Conservation (phyloP, 2,113 vertebrate genomes). For the Passer montanus region DNA sequence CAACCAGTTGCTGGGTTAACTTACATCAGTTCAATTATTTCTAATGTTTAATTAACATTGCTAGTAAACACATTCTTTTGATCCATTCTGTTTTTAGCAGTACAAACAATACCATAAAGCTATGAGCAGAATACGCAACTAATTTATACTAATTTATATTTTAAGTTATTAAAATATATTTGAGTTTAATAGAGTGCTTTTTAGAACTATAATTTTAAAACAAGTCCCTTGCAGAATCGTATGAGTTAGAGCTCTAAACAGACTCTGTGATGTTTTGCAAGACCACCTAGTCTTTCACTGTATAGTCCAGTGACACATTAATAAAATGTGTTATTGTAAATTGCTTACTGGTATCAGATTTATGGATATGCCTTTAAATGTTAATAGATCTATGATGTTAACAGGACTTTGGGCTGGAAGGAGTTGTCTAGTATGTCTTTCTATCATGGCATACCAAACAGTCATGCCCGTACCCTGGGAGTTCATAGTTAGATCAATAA, state of each 20-base stretch:
- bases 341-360: slow-evolving; percentile 24
- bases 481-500: background rate
- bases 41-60: background rate
- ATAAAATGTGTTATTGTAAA: slow-evolving; percentile 44
- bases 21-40: background rate
- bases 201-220: background rate
- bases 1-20: background rate
- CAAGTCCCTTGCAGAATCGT: background rate
- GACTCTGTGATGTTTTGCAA: background rate
- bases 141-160: background rate
- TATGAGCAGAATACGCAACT: background rate
- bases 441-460: fast-evolving
- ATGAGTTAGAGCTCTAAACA: background rate
- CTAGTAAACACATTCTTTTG: background rate
- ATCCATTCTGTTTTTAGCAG: background rate
- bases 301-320: slow-evolving; percentile 23
- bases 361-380: slow-evolving; percentile 14
- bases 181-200: background rate
- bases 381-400: background rate
- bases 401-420: background rate
- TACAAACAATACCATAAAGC: background rate
- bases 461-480: background rate
- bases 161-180: background rate
- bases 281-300: background rate
- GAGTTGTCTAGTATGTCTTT: background rate